Conservation (phyloP, 1,140 invertebrate species). For the Zeugodacus cucurbitae region DNA sequence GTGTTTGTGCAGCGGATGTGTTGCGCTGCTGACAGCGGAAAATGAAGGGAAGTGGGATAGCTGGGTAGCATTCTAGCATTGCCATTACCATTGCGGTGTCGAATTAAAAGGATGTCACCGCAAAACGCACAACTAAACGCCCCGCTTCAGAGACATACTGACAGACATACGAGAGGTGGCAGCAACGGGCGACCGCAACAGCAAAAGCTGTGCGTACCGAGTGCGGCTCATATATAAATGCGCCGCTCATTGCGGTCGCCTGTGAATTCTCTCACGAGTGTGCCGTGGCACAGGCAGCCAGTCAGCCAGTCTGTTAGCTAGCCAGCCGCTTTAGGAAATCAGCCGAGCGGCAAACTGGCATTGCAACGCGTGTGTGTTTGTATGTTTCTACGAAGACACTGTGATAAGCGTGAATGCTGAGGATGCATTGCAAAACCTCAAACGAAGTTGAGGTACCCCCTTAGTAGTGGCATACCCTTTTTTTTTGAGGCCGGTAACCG, state of each 20-base stretch:
- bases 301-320: neutral
- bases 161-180: neutral
- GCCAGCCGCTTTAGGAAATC: neutral
- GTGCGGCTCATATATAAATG: neutral
- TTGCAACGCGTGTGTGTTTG: neutral
- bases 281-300: neutral
- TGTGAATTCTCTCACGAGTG: slow-evolving; percentile 33
- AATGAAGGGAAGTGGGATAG: neutral
- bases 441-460: neutral
- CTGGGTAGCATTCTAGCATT: neutral
- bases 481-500: neutral
- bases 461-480: neutral
- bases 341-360: slow-evolving; percentile 17
- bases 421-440: neutral
- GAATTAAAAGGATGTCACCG: slow-evolving; percentile 36
- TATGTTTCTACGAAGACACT: neutral
- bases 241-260: slow-evolving; percentile 16
- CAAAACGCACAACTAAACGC: slow-evolving; percentile 38
- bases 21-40: neutral
- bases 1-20: neutral
- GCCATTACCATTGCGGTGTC: slow-evolving; percentile 35
- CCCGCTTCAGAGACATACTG: no score
- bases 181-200: neutral
- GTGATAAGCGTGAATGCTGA: neutral
- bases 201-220: neutral